Evolutionary conservation across 2,888 invertebrate genomes (phyloP).

Genomic region (Patella ulyssiponensis): DNA sequence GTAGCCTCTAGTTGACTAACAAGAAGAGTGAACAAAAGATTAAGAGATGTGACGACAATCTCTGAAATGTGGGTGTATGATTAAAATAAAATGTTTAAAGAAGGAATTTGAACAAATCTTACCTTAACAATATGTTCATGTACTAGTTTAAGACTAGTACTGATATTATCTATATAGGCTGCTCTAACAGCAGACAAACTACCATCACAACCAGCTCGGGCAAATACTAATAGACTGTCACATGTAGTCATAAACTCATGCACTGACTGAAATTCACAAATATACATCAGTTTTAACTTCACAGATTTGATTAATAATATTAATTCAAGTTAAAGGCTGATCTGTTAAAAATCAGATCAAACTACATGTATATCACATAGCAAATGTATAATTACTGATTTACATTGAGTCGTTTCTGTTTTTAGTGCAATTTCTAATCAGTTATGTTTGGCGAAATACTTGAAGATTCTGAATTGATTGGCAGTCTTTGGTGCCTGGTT

Average conservation of each 20-base stretch:
- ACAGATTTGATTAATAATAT: background rate
- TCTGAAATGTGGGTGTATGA: too few relatives aligned
- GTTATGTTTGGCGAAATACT: too few relatives aligned
- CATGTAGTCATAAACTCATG: conserved; percentile 54
- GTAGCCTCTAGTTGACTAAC: background rate
- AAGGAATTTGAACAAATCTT: conserved; percentile 14
- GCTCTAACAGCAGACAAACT: conserved; percentile 53
- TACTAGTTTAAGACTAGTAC: conserved; percentile 57
- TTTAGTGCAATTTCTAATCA: too few relatives aligned
- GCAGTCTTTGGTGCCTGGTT: too few relatives aligned
- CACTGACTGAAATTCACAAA: conserved; percentile 47
- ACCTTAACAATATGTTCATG: conserved; percentile 63
- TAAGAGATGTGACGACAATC: background rate
- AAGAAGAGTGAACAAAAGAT: background rate
- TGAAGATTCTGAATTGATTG: too few relatives aligned
- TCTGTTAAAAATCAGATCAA: too few relatives aligned
- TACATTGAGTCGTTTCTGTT: too few relatives aligned
- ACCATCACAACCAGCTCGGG: conserved; percentile 59
- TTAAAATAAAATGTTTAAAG: too few relatives aligned
- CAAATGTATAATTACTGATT: too few relatives aligned
- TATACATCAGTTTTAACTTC: conserved; percentile 4
- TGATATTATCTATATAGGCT: conserved; percentile 60
- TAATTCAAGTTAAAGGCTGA: too few relatives aligned
- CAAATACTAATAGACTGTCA: conserved; percentile 60
- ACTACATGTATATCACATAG: too few relatives aligned